Evolutionary conservation across 2,113 vertebrate species (phyloP).

Genomic region (Microtus ochrogaster): DNA sequence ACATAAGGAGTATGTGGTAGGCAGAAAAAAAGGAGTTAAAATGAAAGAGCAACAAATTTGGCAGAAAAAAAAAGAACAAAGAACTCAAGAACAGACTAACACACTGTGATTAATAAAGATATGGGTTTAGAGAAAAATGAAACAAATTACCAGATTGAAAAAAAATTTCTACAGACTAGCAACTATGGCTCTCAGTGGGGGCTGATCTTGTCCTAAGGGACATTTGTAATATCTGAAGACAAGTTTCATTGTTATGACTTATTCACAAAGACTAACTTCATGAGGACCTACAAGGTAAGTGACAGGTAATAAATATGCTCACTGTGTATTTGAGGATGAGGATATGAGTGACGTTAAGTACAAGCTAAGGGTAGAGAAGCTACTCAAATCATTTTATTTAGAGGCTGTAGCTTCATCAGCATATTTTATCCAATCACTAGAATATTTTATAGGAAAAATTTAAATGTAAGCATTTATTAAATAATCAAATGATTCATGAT

Average conservation of each 20-base stretch:
- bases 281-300: background rate
- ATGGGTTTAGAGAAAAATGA: background rate
- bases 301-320: background rate
- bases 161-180: background rate
- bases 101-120: background rate
- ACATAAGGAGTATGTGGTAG: background rate
- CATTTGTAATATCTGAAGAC: background rate
- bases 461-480: conserved; percentile 66
- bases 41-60: background rate
- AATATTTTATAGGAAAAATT: conserved; percentile 41
- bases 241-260: background rate
- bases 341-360: background rate
- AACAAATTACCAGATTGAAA: background rate
- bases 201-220: background rate
- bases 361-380: background rate
- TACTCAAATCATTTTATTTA: conserved; percentile 14
- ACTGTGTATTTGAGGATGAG: background rate
- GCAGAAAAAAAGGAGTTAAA: background rate
- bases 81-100: background rate
- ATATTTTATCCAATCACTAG: conserved; percentile 59
- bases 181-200: background rate
- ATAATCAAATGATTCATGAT: conserved; percentile 60
- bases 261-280: background rate
- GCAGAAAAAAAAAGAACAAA: background rate
- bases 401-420: background rate